Evolutionary conservation across 2,797 vertebrate species (phyloP), one percentile per base, ranked within the genome.

Genomic region (Oophaga sylvatica): DNA sequence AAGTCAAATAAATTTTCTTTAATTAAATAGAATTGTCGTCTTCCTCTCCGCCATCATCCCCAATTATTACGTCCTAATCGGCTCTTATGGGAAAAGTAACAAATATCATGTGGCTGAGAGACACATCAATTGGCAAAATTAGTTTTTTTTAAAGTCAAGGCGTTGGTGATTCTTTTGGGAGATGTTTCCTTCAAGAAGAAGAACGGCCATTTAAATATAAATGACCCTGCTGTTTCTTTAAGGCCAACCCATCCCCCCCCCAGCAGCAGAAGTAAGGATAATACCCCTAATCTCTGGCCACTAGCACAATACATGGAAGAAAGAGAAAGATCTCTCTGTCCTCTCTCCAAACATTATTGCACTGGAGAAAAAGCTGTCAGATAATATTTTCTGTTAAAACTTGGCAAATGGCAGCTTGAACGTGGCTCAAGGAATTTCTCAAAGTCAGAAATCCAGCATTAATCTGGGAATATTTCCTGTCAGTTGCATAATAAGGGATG

Each of bases 1-100:
- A 94, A 95, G 93, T 92, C 94, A 95, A 95, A 95, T 95, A 94
- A 94, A 95, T 95, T 94, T 94, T 93, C 94, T 93, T 95, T 95
- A 95, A 95, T 95, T 95, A 95, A 95, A 94, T 94, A 92, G 93
- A 95, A 95, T 95, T 95, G 95, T 95, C 92, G 90, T 94, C 93
- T 95, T 95, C 94, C 93, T 94, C 94, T 90, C 53, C 9, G 91
- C 94, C 94, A 94, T 95, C 94, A 95, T 91, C 91, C 93, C 92
- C 94, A 94, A 95, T 95, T 95, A 95, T 95, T 95, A 93, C 92
- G 92, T 93, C 91, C 93, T 95, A 95, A 95, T 95, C 93, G 95
- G 93, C 90, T 91, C 94, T 95, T 94, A 90, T 91, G 95, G 94
- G 94, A 95, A 91, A 92, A 92, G 91, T 92, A 91, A 86, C 53